phyloP scores from a whole-genome alignment of 1,140 invertebrate species.

The Heliconius melpomene region DNA sequence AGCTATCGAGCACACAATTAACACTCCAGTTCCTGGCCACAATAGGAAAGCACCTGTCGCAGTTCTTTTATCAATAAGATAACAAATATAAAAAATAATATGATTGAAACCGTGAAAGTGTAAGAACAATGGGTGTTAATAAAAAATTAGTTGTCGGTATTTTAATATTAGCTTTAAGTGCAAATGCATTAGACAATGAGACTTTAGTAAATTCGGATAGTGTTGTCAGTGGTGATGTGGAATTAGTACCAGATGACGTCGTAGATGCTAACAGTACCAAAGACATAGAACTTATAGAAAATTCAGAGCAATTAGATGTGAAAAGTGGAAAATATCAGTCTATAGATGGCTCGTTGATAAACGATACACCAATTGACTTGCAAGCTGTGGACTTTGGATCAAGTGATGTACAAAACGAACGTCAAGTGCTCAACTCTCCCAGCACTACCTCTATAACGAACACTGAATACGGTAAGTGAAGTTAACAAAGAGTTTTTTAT shows the following conservation, averaged over 20 bases:
- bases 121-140: conserved; percentile 68
- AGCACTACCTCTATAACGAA: conserved; percentile 57
- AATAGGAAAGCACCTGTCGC: conserved; percentile 65
- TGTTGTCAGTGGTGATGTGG: conserved; percentile 52
- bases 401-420: conserved; percentile 59
- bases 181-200: conserved; percentile 66
- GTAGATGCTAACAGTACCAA: conserved; percentile 37
- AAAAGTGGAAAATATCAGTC: conserved; percentile 68
- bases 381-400: conserved; percentile 56
- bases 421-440: conserved; percentile 50
- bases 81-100: conserved; percentile 58
- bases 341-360: conserved; percentile 53
- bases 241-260: conserved; percentile 38
- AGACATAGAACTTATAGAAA: conserved; percentile 52
- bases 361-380: conserved; percentile 55
- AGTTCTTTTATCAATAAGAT: conserved; percentile 56
- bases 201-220: conserved; percentile 52
- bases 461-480: conserved; percentile 64
- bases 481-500: neutral
- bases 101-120: conserved; percentile 54
- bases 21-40: conserved; percentile 63
- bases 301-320: conserved; percentile 47
- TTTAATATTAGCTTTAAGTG: conserved; percentile 65
- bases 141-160: conserved; percentile 56
- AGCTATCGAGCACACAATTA: conserved; percentile 72